phyloP scores from a whole-genome alignment of 2,797 vertebrate species.

The Aphelocoma californica region DNA sequence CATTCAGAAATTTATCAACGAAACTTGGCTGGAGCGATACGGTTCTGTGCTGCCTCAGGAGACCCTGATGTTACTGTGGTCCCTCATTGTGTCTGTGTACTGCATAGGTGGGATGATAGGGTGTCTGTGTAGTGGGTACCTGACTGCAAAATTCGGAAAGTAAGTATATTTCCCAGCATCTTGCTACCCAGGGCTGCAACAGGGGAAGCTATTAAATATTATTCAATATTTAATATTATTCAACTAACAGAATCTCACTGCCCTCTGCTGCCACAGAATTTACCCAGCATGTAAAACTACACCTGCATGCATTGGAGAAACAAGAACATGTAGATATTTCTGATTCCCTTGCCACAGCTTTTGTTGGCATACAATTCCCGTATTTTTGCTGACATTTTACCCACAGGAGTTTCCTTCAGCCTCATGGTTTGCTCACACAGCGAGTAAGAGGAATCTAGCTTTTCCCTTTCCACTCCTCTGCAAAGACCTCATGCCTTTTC shows the following conservation, averaged over 20 bases:
- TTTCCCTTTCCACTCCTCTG: background rate
- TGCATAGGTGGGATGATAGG: slow-evolving; percentile 85
- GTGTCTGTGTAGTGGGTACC: slow-evolving; percentile 83
- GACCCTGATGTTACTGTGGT: slow-evolving; percentile 85
- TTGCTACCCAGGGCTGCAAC: background rate
- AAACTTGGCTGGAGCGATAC: slow-evolving; percentile 81
- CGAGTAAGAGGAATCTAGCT: background rate
- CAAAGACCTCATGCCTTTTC: background rate
- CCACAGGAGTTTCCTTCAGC: background rate
- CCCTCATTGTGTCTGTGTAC: slow-evolving; percentile 85
- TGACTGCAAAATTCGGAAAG: slow-evolving; percentile 85
- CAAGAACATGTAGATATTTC: background rate
- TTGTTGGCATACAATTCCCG: background rate
- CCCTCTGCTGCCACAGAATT: background rate
- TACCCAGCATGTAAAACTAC: background rate
- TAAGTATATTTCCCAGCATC: slow-evolving; percentile 61
- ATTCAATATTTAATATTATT: background rate
- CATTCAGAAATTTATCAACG: slow-evolving; percentile 87
- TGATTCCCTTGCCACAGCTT: background rate
- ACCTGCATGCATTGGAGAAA: background rate
- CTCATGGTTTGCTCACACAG: background rate
- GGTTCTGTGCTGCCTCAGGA: slow-evolving; percentile 75
- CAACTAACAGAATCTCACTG: background rate
- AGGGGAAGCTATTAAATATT: background rate
- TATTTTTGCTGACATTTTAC: background rate